Evolutionary conservation across 2,797 vertebrate genomes (phyloP), one percentile per base, ranked within the genome.

Genomic region (Tapirus indicus): DNA sequence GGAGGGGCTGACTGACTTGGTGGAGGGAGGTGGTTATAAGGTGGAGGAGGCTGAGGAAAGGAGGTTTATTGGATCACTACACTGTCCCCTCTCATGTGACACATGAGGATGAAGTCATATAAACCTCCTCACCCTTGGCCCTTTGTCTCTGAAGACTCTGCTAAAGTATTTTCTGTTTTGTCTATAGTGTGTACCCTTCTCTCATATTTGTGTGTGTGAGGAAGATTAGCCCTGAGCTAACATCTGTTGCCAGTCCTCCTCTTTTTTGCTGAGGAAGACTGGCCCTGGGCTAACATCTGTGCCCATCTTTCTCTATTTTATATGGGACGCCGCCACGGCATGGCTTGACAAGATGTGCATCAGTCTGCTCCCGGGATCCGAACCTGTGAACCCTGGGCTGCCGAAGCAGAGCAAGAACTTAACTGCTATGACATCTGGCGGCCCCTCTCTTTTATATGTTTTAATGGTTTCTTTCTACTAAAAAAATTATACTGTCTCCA

Each of bases 381-480:
- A 38, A 38, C 38, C 38, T 38, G 38, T 38, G 38, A 38, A 38
- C 38, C 38, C 38, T 38, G 38, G 38, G 38, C 38, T 38, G 38
- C 38, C 38, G 38, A 38, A 38, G 38, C 38, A 38, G 38, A 38
- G 38, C 38, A 38, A 38, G 38, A 38, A 38, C 38, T 38, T 38
- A 38, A 38, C 38, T 38, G 38, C 38, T 38, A 38, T 38, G 38
- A 2, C 38, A 38, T 38, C 38, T 38, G 38, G 38, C 38, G 38
- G 38, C 1, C 1, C 32, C 77, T 66, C 29, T 56, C 56, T 93
- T 60, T 54, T 74, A 29, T 2, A 29, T 62, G 10, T 71, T 62
- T 96, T 78, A 84, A 27, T 86, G n/a, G 58, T 71, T 94, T 66
- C 64, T 91, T 75, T 91, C 86, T 82, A 77, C 66, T 84, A 74